These are phyloP conservation scores for Machaerirhynchus nigripectus DNA, from an alignment of 2,113 vertebrate species.

Conservation along the genomic window DNA sequence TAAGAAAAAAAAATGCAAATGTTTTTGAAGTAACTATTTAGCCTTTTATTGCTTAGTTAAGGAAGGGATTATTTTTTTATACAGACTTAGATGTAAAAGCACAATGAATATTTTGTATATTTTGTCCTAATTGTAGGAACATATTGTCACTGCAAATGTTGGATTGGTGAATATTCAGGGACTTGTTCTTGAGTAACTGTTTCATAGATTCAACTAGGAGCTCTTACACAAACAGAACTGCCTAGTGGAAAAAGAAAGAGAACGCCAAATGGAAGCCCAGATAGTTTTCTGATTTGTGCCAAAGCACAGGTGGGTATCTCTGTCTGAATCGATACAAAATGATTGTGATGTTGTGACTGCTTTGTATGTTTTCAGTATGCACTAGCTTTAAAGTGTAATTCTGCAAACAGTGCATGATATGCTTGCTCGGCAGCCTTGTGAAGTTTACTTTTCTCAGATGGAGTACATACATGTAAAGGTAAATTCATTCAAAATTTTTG, in stretches of 20 bases:
- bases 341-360: accelerated
- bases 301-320: neutral
- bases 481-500: neutral
- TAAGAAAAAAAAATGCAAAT: neutral
- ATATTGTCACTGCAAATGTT: neutral
- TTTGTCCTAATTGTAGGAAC: neutral
- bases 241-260: neutral
- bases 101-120: neutral
- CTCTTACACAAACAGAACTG: neutral
- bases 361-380: neutral
- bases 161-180: neutral
- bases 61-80: neutral
- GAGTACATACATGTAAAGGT: neutral
- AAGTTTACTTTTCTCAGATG: neutral
- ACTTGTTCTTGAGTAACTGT: neutral
- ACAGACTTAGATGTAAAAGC: neutral
- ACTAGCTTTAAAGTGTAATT: neutral
- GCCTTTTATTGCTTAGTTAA: neutral
- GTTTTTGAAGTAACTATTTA: neutral
- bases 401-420: neutral
- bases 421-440: neutral
- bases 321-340: neutral
- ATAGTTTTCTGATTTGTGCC: neutral
- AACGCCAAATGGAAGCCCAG: neutral
- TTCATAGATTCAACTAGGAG: neutral